Evolutionary conservation across 30 jellyfish, hydroid and myxozoan genomes (phyloP), one percentile per base, ranked within the genome.

Genomic region (Clytia hemisphaerica): DNA sequence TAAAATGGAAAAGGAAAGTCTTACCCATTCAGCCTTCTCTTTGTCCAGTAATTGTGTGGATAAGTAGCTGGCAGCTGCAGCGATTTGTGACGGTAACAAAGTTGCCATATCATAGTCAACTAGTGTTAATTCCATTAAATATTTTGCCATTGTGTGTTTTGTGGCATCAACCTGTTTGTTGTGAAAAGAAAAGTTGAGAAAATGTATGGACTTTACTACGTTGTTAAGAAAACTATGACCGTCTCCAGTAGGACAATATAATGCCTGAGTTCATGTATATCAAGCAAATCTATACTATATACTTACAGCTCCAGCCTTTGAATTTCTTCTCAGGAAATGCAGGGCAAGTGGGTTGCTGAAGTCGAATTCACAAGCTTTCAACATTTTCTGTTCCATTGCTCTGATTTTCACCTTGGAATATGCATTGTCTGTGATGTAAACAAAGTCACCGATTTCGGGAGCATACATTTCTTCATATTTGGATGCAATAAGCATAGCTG

Each of bases 391-490:
- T 49, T 90, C 99, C 99, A 90, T 90, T 31, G 69, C 40, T 58
- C 80, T 72, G 27, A 90, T 80, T 44, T 82, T 78, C 9, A 62
- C 93, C 58, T 76, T 75, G 21, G 94, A 66, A 74, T 82, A 90
- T 12, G 99, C 93, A 68, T 82, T 90, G 73, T 90, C 95, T 9
- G 95, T 90, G 36, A 90, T 82, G 75, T 90, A 90, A 14, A 90
- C 99, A 83, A 90, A 90, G 67, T 90, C 99, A 3, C 93, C 94
- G 26, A 90, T 75, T 67, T 90, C 99, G n/a, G 99, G 99, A 27
- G 95, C 95, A 58, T 76, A 90, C 72, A 92, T 90, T 59, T 90
- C 99, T 61, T 90, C 99, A 54, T 90, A 90, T 61, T 90, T 90
- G 15, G 99, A 82, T 47, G 99, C 99, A 40, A 90, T 32, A 14